A percentile compares a stretch with the other conserved stretches of the same genome.
These are phyloP conservation scores for Lithophane ornitopus DNA, from an alignment of 2,888 invertebrate genomes.

Conservation along the genomic window DNA sequence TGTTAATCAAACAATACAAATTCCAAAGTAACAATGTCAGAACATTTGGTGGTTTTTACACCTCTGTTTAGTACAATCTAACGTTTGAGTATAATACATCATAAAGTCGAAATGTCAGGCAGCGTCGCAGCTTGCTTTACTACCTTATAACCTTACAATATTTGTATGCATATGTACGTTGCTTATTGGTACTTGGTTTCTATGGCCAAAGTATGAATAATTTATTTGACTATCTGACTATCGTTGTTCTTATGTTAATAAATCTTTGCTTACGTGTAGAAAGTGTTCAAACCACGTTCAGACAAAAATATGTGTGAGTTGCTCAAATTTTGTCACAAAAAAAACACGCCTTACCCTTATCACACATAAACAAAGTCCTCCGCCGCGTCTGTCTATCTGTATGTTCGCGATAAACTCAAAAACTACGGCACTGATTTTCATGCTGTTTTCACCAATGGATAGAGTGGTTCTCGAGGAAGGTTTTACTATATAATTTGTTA, in stretches of 20 bases:
- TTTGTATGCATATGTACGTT: slow-evolving; percentile 39
- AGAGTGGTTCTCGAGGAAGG: no score
- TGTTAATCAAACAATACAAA: slow-evolving; percentile 23
- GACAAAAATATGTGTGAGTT: background rate
- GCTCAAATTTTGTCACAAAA: background rate
- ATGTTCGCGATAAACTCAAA: no score
- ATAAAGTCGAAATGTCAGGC: slow-evolving; percentile 49
- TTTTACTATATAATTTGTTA: no score
- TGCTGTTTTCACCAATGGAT: no score
- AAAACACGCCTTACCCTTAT: no score
- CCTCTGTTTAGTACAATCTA: slow-evolving; percentile 50
- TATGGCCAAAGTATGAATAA: slow-evolving; percentile 37
- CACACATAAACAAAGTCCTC: no score
- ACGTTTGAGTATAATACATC: slow-evolving; percentile 52
- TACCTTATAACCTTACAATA: slow-evolving; percentile 37
- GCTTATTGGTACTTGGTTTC: slow-evolving; percentile 34
- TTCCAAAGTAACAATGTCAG: slow-evolving; percentile 28
- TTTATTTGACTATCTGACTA: slow-evolving; percentile 15
- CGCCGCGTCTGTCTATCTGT: no score
- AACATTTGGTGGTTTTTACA: slow-evolving; percentile 57
- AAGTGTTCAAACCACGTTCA: background rate
- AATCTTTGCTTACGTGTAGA: background rate
- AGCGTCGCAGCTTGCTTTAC: slow-evolving; percentile 37
- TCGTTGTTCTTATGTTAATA: background rate
- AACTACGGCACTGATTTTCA: no score